These are phyloP conservation scores for Neogobius melanostomus DNA, from an alignment of 2,113 vertebrate genomes.

Conservation along the genomic window DNA sequence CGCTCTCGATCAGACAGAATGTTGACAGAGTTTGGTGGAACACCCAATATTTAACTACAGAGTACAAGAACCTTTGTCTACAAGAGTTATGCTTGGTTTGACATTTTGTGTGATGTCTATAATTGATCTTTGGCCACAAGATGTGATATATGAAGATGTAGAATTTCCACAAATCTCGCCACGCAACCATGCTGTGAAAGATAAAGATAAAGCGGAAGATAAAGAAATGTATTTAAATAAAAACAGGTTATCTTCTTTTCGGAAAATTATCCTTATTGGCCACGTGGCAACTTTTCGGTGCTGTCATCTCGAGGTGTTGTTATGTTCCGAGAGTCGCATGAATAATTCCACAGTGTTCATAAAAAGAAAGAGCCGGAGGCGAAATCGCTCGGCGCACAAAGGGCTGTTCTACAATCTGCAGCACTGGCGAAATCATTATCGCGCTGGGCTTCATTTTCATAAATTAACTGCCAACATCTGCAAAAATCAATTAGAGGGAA, in stretches of 20 bases:
- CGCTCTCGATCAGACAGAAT: too few relatives aligned
- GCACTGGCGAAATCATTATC: not conserved
- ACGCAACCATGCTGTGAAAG: too few relatives aligned
- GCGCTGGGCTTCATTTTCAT: not conserved
- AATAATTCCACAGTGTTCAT: not conserved
- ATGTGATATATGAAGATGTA: too few relatives aligned
- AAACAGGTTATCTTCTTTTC: not conserved
- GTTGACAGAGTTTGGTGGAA: too few relatives aligned
- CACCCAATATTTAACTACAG: too few relatives aligned
- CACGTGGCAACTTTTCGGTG: not conserved
- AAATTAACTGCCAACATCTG: constrained; percentile 7
- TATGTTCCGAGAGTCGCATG: not conserved
- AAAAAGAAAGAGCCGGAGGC: not conserved
- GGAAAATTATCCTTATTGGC: not conserved
- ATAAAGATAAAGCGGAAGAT: too few relatives aligned
- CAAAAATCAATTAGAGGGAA: not conserved
- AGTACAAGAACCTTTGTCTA: too few relatives aligned
- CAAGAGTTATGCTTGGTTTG: too few relatives aligned
- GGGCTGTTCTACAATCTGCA: not conserved
- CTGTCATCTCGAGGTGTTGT: not conserved
- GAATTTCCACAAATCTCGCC: too few relatives aligned
- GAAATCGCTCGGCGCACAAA: not conserved
- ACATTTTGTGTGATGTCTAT: too few relatives aligned
- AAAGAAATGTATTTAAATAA: not conserved
- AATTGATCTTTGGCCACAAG: too few relatives aligned